Conservation (phyloP, 2,888 invertebrate genomes). For the Cybosia mesomella region DNA sequence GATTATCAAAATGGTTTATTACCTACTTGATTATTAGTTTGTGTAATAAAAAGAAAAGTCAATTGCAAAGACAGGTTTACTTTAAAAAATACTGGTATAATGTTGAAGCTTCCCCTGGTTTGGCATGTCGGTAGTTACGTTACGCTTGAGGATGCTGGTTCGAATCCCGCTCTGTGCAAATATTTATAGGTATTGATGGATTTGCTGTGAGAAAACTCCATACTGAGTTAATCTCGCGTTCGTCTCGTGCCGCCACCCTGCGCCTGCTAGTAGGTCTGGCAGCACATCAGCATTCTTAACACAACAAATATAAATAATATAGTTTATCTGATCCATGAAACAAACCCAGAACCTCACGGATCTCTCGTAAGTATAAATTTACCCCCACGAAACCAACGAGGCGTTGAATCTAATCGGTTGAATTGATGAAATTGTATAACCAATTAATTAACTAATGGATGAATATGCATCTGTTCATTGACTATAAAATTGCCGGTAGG, state of each 20-base stretch:
- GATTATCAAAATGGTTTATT: constrained; percentile 40
- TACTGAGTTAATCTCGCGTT: too few relatives aligned
- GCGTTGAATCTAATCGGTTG: background rate
- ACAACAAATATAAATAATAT: too few relatives aligned
- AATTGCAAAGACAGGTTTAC: background rate
- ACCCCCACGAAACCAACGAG: background rate
- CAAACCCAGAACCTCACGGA: background rate
- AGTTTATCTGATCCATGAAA: background rate
- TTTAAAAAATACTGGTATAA: too few relatives aligned
- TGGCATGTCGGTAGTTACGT: too few relatives aligned
- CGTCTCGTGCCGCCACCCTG: too few relatives aligned
- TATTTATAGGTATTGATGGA: too few relatives aligned
- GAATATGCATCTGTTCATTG: background rate
- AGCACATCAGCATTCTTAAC: too few relatives aligned
- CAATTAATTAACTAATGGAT: background rate
- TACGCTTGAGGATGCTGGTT: too few relatives aligned
- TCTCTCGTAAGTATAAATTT: background rate
- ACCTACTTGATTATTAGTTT: constrained; percentile 28
- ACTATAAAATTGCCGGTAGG: background rate
- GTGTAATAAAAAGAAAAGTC: constrained; percentile 17
- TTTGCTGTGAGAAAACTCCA: too few relatives aligned
- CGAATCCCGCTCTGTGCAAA: too few relatives aligned
- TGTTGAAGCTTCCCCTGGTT: too few relatives aligned
- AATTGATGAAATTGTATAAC: background rate
- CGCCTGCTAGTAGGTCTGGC: too few relatives aligned